These are phyloP conservation scores for Erinaceus europaeus DNA, from an alignment of 2,113 vertebrate species.

Conservation along the genomic window DNA sequence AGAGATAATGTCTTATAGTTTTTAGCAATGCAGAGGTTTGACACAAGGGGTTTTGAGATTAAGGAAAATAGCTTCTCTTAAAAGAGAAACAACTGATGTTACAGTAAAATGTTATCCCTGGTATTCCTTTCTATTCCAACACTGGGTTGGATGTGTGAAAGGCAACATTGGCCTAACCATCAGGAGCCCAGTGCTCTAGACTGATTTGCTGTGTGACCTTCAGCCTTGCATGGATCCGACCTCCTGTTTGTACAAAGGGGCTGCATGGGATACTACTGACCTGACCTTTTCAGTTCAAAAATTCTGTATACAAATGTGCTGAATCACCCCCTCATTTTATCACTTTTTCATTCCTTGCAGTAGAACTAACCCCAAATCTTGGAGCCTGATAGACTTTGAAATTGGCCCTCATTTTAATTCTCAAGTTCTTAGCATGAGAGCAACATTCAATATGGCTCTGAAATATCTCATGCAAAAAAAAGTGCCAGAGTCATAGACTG, in stretches of 20 bases:
- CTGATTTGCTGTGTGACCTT: background rate
- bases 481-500: conserved; percentile 76
- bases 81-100: background rate
- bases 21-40: background rate
- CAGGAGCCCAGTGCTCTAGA: background rate
- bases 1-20: background rate
- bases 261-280: background rate
- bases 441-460: conserved; percentile 75
- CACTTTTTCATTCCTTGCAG: conserved; percentile 58
- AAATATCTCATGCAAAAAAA: conserved; percentile 78
- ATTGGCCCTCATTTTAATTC: conserved; percentile 75
- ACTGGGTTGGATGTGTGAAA: background rate
- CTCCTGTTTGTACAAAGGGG: background rate
- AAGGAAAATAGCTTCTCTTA: background rate
- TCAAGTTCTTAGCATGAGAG: conserved; percentile 73
- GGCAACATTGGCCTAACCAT: background rate
- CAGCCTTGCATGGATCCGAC: background rate
- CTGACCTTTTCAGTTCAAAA: conserved; percentile 30
- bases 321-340: conserved; percentile 43
- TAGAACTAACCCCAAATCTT: conserved; percentile 59
- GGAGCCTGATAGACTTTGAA: conserved; percentile 67
- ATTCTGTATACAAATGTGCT: conserved; percentile 55
- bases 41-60: background rate
- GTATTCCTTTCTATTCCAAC: background rate
- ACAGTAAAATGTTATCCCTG: background rate